Evolutionary conservation across 2,888 invertebrate species (phyloP), one percentile per base, ranked within the genome.

Genomic region (Ypsolopha scabrella): DNA sequence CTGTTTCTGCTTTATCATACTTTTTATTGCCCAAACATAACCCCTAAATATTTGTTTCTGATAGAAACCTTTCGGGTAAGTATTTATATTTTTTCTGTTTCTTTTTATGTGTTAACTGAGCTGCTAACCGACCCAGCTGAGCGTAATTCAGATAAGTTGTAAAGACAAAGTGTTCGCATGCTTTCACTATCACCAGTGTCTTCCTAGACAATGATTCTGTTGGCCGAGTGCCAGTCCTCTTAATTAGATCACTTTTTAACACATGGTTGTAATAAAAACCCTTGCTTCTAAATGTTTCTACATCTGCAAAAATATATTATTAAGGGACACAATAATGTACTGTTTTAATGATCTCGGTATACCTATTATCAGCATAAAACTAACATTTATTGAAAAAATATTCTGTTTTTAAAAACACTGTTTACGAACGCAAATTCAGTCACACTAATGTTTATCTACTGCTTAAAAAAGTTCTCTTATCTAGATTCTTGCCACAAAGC

Each of bases 221-320:
- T 79, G 79, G 79, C 79, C 71, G 56, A 56, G 56, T 60, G 72
- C 79, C 79, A 79, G 72, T 65, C 64, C 62, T 72, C 68, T 72
- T 73, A 75, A 77, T 75, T 73, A 70, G 72, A 72, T 64, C 64
- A 64, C 63, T 72, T 70, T 67, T 47, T 37, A 47, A n/a, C 36
- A 36, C 36, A 47, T 47, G 1, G 37, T 36, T 47, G 8, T 47
- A 47, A 13, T 11, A 47, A 37, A n/a, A 47, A 37, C 37, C 9
- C 36, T 37, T 33, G 14, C 11, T 37, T 47, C 24, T 3, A 24
- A 13, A 8, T 43, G 9, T 8, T 14, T 13, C 14, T 43, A 24
- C 24, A 24, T 24, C 24, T 24, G 24, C 4, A 24, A 24, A 24
- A 4, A 24, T 3, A 24, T 24, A 24, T 24, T 4, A 24, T 24